phyloP scores from a whole-genome alignment of 2,797 vertebrate species.

The Gorsachius magnificus region DNA sequence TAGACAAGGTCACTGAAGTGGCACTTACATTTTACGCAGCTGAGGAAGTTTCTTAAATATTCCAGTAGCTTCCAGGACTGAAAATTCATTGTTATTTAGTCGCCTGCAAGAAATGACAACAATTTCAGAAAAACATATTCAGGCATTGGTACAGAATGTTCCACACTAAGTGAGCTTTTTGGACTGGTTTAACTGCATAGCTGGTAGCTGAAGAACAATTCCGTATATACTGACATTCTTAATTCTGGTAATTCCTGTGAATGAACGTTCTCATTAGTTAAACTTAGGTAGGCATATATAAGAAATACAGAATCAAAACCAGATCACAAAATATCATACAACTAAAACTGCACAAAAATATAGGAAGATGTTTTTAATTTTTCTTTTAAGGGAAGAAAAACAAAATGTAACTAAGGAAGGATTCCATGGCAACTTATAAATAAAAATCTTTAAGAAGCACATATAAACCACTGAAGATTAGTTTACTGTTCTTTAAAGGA shows the following conservation, averaged over 20 bases:
- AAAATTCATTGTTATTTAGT: conserved; percentile 98
- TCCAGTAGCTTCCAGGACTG: conserved; percentile 94
- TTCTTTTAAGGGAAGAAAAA: background rate
- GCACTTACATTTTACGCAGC: conserved; percentile 95
- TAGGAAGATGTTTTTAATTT: background rate
- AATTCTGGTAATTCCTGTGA: background rate
- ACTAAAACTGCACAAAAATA: background rate
- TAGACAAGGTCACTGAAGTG: background rate
- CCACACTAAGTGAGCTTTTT: background rate
- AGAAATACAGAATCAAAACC: background rate
- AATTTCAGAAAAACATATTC: background rate
- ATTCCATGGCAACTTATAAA: conserved; percentile 19
- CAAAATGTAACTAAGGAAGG: background rate
- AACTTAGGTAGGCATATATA: background rate
- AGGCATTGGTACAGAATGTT: background rate
- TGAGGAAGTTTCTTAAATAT: conserved; percentile 98
- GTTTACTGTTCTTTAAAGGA: conserved; percentile 34
- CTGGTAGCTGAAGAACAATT: background rate
- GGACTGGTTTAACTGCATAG: background rate
- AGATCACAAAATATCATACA: background rate
- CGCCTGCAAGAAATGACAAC: conserved; percentile 77
- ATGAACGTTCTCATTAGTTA: background rate
- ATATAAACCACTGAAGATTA: conserved; percentile 36
- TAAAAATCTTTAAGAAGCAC: conserved; percentile 5
- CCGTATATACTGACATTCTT: background rate